These are phyloP conservation scores for Todus mexicanus DNA, from an alignment of 2,797 vertebrate genomes.

Conservation along the genomic window DNA sequence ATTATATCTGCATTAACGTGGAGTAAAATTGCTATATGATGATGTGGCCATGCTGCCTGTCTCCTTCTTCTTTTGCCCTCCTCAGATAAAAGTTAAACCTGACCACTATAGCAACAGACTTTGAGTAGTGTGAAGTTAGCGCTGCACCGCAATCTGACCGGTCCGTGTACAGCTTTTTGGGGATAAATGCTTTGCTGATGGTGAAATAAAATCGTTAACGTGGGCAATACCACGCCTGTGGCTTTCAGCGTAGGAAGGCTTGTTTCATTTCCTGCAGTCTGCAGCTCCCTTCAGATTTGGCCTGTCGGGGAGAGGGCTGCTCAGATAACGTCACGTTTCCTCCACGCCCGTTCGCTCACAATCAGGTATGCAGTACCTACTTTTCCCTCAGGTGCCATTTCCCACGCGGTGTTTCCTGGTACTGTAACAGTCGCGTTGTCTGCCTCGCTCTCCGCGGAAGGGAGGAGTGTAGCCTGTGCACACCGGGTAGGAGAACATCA, in stretches of 20 bases:
- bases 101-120: slow-evolving; percentile 11
- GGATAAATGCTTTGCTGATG: slow-evolving; percentile 50
- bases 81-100: not conserved
- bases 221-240: not conserved
- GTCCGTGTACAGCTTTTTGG: slow-evolving; percentile 39
- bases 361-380: slow-evolving; percentile 20
- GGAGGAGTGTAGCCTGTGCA: not conserved
- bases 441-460: not conserved
- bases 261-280: not conserved
- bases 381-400: slow-evolving; percentile 11
- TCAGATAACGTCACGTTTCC: not conserved
- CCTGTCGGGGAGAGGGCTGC: not conserved
- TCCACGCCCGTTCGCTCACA: not conserved
- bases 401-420: not conserved
- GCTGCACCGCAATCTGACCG: slow-evolving; percentile 22
- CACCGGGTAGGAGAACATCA: not conserved
- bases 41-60: slow-evolving; percentile 14
- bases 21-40: slow-evolving; percentile 27
- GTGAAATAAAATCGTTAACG: slow-evolving; percentile 28
- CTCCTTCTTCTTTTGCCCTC: not conserved
- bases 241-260: not conserved
- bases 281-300: not conserved
- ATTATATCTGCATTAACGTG: slow-evolving; percentile 33
- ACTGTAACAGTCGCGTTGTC: not conserved
- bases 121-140: not conserved